Evolutionary conservation across 2,113 vertebrate species (phyloP).

Genomic region (Alligator mississippiensis): DNA sequence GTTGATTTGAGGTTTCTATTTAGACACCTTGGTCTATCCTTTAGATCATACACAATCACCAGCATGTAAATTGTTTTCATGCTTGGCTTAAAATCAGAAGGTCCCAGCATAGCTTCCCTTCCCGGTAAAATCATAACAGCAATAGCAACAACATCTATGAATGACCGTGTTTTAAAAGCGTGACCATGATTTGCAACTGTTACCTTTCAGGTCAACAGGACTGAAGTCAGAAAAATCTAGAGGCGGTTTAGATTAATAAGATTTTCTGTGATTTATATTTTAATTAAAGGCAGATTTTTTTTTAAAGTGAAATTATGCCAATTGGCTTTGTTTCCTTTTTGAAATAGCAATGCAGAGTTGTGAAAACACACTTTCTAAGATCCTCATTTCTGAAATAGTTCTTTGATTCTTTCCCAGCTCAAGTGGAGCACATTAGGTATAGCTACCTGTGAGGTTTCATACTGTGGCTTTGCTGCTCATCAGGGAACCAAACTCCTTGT

Average conservation of each 20-base stretch:
- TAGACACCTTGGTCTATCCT: background rate
- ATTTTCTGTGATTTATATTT: background rate
- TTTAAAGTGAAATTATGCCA: background rate
- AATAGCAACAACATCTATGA: slow-evolving; percentile 19
- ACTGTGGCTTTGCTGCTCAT: rapidly evolving
- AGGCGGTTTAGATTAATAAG: background rate
- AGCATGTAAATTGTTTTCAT: slow-evolving; percentile 48
- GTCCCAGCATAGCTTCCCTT: slow-evolving; percentile 47
- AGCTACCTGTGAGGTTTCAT: rapidly evolving
- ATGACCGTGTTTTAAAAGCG: slow-evolving; percentile 49
- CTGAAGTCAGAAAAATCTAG: background rate
- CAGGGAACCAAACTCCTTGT: rapidly evolving
- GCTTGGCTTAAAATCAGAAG: slow-evolving; percentile 35
- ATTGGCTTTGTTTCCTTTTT: slow-evolving; percentile 7
- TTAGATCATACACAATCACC: slow-evolving; percentile 48
- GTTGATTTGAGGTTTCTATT: background rate
- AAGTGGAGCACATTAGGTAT: rapidly evolving
- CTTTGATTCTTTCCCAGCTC: background rate
- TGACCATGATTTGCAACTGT: slow-evolving; percentile 60
- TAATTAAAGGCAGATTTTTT: background rate
- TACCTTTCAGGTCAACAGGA: slow-evolving; percentile 48
- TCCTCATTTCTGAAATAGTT: background rate
- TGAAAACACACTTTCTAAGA: background rate
- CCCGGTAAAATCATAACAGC: slow-evolving; percentile 57
- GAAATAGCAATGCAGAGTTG: background rate